These are phyloP conservation scores for Parus major DNA, from an alignment of 2,113 vertebrate genomes.

Conservation along the genomic window DNA sequence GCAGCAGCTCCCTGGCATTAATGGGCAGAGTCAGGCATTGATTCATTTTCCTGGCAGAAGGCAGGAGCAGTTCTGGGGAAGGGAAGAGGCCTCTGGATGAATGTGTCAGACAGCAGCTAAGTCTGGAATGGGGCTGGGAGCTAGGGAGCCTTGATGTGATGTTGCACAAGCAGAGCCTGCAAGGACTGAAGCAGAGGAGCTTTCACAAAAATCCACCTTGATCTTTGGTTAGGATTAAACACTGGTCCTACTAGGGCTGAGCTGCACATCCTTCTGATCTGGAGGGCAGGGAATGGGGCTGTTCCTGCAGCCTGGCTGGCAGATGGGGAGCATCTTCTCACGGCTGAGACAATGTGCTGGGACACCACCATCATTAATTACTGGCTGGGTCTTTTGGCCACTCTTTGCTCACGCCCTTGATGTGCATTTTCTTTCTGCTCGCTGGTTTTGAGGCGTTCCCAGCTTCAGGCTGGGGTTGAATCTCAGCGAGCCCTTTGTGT, in stretches of 20 bases:
- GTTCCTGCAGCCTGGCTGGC: neutral
- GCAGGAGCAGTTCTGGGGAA: neutral
- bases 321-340: neutral
- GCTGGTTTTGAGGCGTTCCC: neutral
- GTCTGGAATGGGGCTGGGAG: neutral
- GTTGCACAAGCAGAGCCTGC: neutral
- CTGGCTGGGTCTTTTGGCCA: neutral
- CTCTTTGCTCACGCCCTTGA: neutral
- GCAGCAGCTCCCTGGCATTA: neutral
- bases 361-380: neutral
- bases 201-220: neutral
- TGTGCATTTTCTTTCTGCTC: neutral
- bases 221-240: neutral
- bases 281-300: neutral
- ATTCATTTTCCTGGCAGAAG: constrained; percentile 17
- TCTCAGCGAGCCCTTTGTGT: neutral
- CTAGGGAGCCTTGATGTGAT: neutral
- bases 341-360: neutral
- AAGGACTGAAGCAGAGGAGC: neutral
- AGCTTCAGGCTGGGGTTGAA: neutral
- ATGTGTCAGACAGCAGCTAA: neutral
- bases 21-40: neutral
- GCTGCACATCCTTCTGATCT: neutral
- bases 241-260: neutral
- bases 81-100: neutral